Evolutionary conservation across 2,888 invertebrate species (phyloP), one percentile per base, ranked within the genome.

Genomic region (Mesoligia furuncula): DNA sequence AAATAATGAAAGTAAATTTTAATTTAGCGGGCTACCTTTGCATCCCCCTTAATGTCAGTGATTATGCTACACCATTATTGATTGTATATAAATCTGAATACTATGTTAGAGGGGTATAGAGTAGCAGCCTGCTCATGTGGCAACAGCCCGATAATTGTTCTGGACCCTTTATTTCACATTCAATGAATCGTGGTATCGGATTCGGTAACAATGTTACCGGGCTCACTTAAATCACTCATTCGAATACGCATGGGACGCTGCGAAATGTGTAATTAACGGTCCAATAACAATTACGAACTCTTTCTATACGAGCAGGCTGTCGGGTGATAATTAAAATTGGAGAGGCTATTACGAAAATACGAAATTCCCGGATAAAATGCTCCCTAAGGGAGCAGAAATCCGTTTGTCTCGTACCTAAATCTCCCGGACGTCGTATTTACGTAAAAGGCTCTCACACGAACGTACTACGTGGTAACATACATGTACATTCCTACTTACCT

Each of bases 401-500:
- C 69, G 59, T 82, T 71, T 68, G 27, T 70, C 51, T 48, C 57
- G 70, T 75, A 59, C 31, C 42, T 70, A 59, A 71, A 67, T 70
- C 64, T 61, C 62, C 31, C 27, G 42, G 67, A n/a, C 54, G 65
- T 71, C 71, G 74, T 76, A 69, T 84, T 87, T 67, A 78, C 79
- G 84, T 79, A 57, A 71, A 42, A 79, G 77, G 24, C 72, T 82
- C 71, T 71, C 66, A 5, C 15, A 24, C 62, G 64, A 39, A 81
- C 51, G 84, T 79, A 79, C 75, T 83, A 70, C 77, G 77, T 85
- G 79, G 76, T 64, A 80, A 82, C 80, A 80, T 79, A 80, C 75
- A 84, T 84, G 87, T 89, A 90, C 90, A 90, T 91, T 91, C 90
- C 92, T 91, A 90, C 89, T 92, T 90, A 90, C 91, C 90, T 90